Evolutionary conservation across 2,797 vertebrate genomes (phyloP), one percentile per base, ranked within the genome.

Genomic region (Muscicapa comitata): DNA sequence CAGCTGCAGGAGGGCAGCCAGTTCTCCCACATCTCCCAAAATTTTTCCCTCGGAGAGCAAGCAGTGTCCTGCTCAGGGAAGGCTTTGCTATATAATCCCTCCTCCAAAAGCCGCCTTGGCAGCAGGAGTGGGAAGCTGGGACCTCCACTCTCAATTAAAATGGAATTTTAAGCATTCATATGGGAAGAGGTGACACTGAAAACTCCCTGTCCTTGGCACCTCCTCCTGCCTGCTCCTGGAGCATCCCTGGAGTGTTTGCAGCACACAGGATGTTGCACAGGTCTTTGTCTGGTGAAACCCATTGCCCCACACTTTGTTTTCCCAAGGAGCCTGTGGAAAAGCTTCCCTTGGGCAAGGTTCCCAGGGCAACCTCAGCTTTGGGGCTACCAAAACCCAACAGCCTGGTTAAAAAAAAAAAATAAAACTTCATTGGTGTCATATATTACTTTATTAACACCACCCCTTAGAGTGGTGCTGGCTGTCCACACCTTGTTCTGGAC

Each of bases 381-480:
- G 23, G 28, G 53, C 45, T n/a, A n/a, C 38, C 47, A 43, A 85
- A 87, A 31, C 11, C 15, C 75, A 71, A 33, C 29, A 58, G 14
- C 19, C 8, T 26, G 7, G 6, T 54, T 47, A 47, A 25, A 47
- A 48, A 14, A 43, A 43, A 33, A n/a, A 54, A 16, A 33, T 14
- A 33, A 47, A 11, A 11, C 75, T 51, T 55, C 5, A 5, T 53
- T 6, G 59, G 8, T 0, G 1, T 4, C 26, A 13, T 5, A 4
- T 9, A 12, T 15, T 16, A 6, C 0, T 0, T 31, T 35, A 35
- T 35, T 35, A 35, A 35, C 9, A 35, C 35, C 35, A 35, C 10
- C 35, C 35, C 35, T 35, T 35, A 35, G 35, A 35, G 35, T 35
- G 35, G 35, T 35, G 35, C 35, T 35, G 71, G n/a, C 0, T 45